Evolutionary conservation across 2,113 vertebrate genomes (phyloP).

Genomic region (Peromyscus polionotus): DNA sequence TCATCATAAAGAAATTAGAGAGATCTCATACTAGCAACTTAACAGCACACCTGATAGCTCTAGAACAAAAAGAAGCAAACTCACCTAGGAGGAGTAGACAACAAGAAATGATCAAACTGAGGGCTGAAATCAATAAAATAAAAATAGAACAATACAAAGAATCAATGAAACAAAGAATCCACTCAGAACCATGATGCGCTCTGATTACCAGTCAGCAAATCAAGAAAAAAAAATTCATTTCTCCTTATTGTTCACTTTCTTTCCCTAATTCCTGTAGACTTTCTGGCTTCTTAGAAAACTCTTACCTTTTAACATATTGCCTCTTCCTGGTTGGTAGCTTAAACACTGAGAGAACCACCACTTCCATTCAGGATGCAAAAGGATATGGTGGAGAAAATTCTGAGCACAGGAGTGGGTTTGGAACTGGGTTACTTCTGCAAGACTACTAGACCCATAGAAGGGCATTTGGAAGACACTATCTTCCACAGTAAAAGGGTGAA

Average conservation of each 20-base stretch:
- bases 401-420: neutral
- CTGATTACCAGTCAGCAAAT: neutral
- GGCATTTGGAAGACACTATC: neutral
- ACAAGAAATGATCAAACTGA: too few species aligned
- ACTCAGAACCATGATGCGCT: neutral
- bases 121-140: too few species aligned
- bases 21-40: too few species aligned
- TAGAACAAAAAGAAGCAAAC: too few species aligned
- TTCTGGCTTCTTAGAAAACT: neutral
- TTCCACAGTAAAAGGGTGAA: neutral
- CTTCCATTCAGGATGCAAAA: neutral
- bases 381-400: neutral
- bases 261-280: neutral
- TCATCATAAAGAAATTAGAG: too few species aligned
- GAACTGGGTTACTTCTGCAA: neutral
- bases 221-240: neutral
- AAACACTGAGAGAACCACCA: neutral
- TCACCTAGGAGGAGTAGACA: too few species aligned
- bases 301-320: neutral
- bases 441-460: neutral
- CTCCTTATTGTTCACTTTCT: neutral
- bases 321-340: neutral
- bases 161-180: neutral
- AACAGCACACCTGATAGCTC: too few species aligned
- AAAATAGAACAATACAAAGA: too few species aligned